Conservation (phyloP, 2,797 vertebrate genomes). For the Spinus pinus region DNA sequence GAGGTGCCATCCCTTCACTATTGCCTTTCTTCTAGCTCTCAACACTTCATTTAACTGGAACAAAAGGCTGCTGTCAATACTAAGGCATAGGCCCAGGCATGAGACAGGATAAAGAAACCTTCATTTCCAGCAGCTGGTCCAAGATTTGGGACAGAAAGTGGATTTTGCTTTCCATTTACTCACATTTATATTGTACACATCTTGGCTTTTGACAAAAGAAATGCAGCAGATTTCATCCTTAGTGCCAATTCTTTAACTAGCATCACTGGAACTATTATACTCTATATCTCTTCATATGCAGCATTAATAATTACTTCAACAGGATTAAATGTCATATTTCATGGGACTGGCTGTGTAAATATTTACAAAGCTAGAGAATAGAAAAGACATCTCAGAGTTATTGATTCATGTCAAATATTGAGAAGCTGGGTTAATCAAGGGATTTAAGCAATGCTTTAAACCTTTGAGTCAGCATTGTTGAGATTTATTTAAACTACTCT, state of each 20-base stretch:
- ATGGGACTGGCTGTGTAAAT: neutral
- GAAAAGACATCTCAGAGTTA: conserved; percentile 28
- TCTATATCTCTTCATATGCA: neutral
- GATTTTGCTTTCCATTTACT: conserved; percentile 11
- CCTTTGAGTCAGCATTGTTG: neutral
- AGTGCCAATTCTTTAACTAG: neutral
- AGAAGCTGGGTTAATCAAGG: conserved; percentile 50
- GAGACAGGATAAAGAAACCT: neutral
- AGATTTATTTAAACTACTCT: conserved; percentile 26
- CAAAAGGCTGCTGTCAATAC: neutral
- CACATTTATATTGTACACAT: neutral
- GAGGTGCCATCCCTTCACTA: neutral
- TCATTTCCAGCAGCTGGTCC: neutral
- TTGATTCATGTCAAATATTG: conserved; percentile 29
- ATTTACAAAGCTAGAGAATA: conserved; percentile 39
- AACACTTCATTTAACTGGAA: neutral
- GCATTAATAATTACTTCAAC: conserved; percentile 20
- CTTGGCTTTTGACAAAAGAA: neutral
- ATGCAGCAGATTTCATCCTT: neutral
- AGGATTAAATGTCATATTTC: conserved; percentile 36
- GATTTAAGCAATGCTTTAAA: conserved; percentile 31
- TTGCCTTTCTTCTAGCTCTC: neutral
- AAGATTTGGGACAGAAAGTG: neutral
- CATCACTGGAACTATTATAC: neutral
- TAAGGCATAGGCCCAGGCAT: neutral